These are phyloP conservation scores for Centropyge bicolor DNA, from an alignment of 2,797 vertebrate species.

Conservation along the genomic window DNA sequence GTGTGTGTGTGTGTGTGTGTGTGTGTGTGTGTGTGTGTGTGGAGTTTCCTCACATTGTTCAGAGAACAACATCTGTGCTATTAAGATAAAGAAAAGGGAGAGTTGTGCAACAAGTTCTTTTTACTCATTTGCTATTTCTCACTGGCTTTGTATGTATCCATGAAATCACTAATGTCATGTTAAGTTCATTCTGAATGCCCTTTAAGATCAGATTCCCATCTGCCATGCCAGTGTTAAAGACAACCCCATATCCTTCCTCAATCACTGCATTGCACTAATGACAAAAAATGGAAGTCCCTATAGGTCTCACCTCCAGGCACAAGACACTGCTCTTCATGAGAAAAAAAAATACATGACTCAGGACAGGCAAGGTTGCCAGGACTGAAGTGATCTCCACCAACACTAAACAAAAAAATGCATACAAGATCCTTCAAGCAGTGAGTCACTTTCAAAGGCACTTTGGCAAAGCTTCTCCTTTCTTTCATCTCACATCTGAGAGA, in stretches of 20 bases:
- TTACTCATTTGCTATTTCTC: no score
- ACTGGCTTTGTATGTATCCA: no score
- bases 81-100: background rate
- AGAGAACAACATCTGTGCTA: background rate
- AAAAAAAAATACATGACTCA: slow-evolving; percentile 7
- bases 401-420: slow-evolving; percentile 28
- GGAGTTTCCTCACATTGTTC: background rate
- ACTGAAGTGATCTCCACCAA: slow-evolving; percentile 19
- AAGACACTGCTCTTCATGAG: background rate
- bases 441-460: slow-evolving; percentile 53
- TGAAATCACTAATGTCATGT: no score
- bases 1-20: no score
- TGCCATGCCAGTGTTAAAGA: background rate
- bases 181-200: no score
- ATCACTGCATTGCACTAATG: no score
- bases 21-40: background rate
- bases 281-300: background rate
- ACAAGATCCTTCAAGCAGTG: slow-evolving; percentile 33
- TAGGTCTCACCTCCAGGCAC: background rate
- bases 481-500: slow-evolving; percentile 46
- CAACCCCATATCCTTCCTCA: background rate
- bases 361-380: background rate
- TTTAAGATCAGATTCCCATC: no score
- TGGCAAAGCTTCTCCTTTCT: slow-evolving; percentile 50
- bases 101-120: background rate